Evolutionary conservation across 2,113 vertebrate species (phyloP).

Genomic region (Ammospiza nelsoni): DNA sequence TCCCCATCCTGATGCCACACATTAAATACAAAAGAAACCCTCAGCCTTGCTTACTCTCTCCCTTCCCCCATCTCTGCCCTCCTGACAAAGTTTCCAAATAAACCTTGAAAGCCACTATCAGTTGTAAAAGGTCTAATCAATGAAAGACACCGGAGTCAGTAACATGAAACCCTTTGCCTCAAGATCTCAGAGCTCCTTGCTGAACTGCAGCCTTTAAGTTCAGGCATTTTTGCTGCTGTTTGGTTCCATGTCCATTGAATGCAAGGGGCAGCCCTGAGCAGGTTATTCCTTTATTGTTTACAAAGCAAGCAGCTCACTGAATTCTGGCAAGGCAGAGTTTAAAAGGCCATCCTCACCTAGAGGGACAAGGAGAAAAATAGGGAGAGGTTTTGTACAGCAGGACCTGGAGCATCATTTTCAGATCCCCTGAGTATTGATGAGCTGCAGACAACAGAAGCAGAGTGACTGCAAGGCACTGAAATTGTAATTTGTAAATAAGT

Average conservation of each 20-base stretch:
- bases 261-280: background rate
- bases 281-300: slow-evolving; percentile 35
- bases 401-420: background rate
- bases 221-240: slow-evolving; percentile 44
- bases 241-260: slow-evolving; percentile 23
- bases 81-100: slow-evolving; percentile 48
- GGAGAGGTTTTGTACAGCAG: background rate
- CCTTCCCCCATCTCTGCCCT: slow-evolving; percentile 16
- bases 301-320: slow-evolving; percentile 36
- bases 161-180: slow-evolving; percentile 41
- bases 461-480: background rate
- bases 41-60: background rate
- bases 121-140: slow-evolving; percentile 36
- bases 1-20: background rate
- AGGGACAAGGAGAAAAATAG: background rate
- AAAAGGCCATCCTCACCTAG: background rate
- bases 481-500: background rate
- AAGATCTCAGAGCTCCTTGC: background rate
- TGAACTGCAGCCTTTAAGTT: slow-evolving; percentile 27
- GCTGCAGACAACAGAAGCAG: background rate
- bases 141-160: slow-evolving; percentile 42
- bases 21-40: background rate
- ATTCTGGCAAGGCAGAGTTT: background rate
- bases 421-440: background rate
- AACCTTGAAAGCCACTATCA: slow-evolving; percentile 56